Base-by-base conservation (phyloP, 2,888 invertebrate genomes). In the Eupithecia vulgata region DNA sequence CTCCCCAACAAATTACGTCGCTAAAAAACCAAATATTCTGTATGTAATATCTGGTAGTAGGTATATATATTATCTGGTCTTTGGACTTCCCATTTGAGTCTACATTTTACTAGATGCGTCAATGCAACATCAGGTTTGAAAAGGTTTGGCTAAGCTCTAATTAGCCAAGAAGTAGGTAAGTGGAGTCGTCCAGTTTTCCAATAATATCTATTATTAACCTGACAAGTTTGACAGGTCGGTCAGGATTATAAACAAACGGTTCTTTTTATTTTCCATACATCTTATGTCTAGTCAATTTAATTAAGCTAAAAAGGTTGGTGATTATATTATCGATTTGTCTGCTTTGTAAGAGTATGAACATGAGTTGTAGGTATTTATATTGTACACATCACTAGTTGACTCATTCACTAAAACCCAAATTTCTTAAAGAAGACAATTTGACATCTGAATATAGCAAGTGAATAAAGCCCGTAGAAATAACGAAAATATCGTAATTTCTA, bases 151-250 rank as follows among this genome's bases (percentile, higher is more conserved):
- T n/a, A 4, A 21, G 48, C n/a, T 52, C 52, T 57, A 25, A 57
- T 25, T 57, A 12, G 25, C 12, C 52, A 25, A 13, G 25, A 57
- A 57, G 13, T 52, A 52, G 21, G 52, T 21, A 52, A 52, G 10
- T 52, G 10, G 52, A 25, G 0, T 35, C 7, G 48, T 57, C 25
- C 52, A 57, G 52, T 21, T 57, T 57, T 57, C 52, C 6, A 12
- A 48, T 48, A n/a, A 48, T 3, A 48, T 48, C 7, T 5, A 21
- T n/a, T 12, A 34, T 34, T 42, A 40, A 35, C 48, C 40, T 40
- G 25, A 72, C 65, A 15, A 17, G 68, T 65, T 72, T 68, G 34
- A 57, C 72, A 40, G 40, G 72, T 64, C 40, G 8, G 40, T 61
- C 42, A 34, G 59, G 67, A 42, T 45, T 66, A 10, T 52, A 52